These are phyloP conservation scores for Cariama cristata DNA, from an alignment of 2,113 vertebrate species.

Conservation along the genomic window DNA sequence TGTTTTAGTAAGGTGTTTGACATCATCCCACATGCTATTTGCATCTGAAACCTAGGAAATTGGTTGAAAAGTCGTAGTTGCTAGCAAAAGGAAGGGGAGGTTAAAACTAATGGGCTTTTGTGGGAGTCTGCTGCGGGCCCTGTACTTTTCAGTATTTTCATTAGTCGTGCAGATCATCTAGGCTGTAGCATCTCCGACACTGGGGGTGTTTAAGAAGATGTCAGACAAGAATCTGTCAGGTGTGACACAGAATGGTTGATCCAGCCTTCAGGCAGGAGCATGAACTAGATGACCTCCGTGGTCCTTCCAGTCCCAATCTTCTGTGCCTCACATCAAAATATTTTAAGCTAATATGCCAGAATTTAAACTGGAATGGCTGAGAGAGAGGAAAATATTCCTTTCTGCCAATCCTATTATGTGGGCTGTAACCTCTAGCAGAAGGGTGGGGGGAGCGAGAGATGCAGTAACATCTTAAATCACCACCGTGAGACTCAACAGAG, in stretches of 20 bases:
- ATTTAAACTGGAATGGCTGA: neutral
- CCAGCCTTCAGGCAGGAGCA: neutral
- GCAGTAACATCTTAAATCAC: constrained; percentile 9
- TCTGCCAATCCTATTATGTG: neutral
- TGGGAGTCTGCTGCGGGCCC: neutral
- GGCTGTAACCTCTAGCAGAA: neutral
- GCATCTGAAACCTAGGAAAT: neutral
- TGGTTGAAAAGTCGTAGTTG: neutral
- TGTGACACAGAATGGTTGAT: neutral
- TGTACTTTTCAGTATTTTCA: neutral
- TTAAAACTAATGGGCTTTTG: neutral
- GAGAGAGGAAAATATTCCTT: neutral
- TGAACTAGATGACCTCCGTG: neutral
- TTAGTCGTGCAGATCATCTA: neutral
- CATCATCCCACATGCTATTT: neutral
- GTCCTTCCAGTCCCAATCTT: neutral
- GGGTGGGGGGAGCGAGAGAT: neutral
- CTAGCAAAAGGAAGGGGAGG: neutral
- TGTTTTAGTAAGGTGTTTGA: neutral
- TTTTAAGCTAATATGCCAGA: neutral
- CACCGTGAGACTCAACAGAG: neutral
- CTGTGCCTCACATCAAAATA: neutral
- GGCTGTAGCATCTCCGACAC: neutral
- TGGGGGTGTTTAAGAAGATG: neutral
- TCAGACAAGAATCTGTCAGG: neutral